phyloP scores from a whole-genome alignment of 2,113 vertebrate species.

The Mus spicilegus region DNA sequence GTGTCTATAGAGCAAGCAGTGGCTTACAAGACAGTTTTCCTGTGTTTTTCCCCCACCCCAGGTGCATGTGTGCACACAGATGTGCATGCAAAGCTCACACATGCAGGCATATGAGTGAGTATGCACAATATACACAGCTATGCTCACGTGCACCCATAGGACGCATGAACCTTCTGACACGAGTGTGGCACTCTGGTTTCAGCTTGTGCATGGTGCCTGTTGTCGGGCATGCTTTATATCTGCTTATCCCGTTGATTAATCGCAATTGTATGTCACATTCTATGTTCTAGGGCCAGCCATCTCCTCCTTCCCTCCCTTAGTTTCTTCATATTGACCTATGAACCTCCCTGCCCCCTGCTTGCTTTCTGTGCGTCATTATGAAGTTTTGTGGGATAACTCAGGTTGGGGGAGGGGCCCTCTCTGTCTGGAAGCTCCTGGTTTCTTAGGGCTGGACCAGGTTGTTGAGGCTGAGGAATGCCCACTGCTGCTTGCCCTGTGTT shows the following conservation, averaged over 20 bases:
- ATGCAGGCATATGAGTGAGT: background rate
- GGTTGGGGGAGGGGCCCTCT: rapidly evolving
- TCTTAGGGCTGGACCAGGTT: rapidly evolving
- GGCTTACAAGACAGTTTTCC: background rate
- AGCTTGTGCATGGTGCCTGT: rapidly evolving
- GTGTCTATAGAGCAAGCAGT: background rate
- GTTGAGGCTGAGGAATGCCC: background rate
- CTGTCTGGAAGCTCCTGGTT: background rate
- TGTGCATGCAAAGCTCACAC: rapidly evolving
- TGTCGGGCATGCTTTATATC: rapidly evolving
- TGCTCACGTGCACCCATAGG: background rate
- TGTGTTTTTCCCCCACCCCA: background rate
- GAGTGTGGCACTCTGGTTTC: rapidly evolving
- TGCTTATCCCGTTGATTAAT: rapidly evolving
- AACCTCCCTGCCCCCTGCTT: background rate
- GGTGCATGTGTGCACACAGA: rapidly evolving
- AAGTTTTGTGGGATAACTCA: background rate
- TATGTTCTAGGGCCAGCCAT: background rate
- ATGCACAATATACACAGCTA: background rate
- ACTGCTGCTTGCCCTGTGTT: rapidly evolving
- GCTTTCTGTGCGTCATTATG: background rate
- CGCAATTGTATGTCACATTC: rapidly evolving
- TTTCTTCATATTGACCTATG: rapidly evolving
- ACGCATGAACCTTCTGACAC: background rate
- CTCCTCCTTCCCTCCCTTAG: background rate